Evolutionary conservation across 1,140 invertebrate species (phyloP), one percentile per base, ranked within the genome.

Genomic region (Papilio dardanus): DNA sequence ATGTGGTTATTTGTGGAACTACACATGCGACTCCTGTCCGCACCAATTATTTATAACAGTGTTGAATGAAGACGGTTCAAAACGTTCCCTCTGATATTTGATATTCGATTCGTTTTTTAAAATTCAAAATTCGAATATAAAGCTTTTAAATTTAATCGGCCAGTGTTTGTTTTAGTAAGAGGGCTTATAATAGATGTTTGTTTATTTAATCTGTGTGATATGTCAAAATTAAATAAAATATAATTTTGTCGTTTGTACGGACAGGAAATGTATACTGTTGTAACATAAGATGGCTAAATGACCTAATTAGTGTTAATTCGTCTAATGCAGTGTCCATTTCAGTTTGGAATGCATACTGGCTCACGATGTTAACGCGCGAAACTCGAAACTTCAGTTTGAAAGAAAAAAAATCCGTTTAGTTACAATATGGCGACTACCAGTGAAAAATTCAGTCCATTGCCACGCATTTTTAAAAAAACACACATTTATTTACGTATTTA

Each of bases 251-350:
- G 10, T 58, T 58, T 28, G 54, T 54, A 28, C 0, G 14, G 8
- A 68, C 66, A 24, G 16, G 66, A 37, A 40, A 68, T 40, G 28
- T 68, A 68, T 68, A 68, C 66, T 19, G 31, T 19, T 40, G 66
- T 68, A 68, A 68, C 12, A n/a, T 69, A 69, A 69, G 31, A 69
- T 10, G n/a, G 19, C 67, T 69, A 68, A 77, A 73, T 74, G 31
- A 74, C 76, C 71, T 66, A 77, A 73, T 74, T 73, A 77, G 30
- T 66, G 68, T 74, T 77, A 77, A 77, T 71, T 69, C 67, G 10
- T 35, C 35, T 42, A 42, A 40, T 40, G 31, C 33, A 40, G 67
- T 69, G 35, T 69, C 21, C 10, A 12, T 21, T 69, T 69, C 35
- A 69, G 67, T 37, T 5, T 7, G 31, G 67, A 40, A 40, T 69